Evolutionary conservation across 2,888 invertebrate genomes (phyloP).

Genomic region (Dasysyrphus albostriatus): DNA sequence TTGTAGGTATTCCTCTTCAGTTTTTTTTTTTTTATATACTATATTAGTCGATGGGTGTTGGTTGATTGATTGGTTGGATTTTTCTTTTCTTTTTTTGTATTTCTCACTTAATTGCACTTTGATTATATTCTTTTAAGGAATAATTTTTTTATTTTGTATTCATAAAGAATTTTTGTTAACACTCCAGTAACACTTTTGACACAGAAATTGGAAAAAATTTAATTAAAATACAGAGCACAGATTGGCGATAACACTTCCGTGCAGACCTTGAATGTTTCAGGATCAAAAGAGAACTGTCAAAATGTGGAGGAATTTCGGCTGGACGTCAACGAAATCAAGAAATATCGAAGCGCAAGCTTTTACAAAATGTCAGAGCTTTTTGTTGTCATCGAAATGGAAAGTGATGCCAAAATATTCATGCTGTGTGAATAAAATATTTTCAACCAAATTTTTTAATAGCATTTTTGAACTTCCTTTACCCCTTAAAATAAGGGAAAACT

Average conservation of each 20-base stretch:
- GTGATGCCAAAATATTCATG: slow-evolving; percentile 13
- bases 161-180: slow-evolving; percentile 36
- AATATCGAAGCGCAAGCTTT: slow-evolving; percentile 26
- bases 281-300: slow-evolving; percentile 75
- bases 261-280: slow-evolving; percentile 60
- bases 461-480: too few relatives aligned
- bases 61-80: slow-evolving; percentile 55
- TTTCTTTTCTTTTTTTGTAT: slow-evolving; percentile 18
- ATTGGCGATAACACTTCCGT: slow-evolving; percentile 57
- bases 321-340: slow-evolving; percentile 41
- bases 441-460: too few relatives aligned
- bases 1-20: slow-evolving; percentile 60
- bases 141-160: slow-evolving; percentile 12
- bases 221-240: slow-evolving; percentile 37
- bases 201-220: slow-evolving; percentile 57
- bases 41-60: slow-evolving; percentile 68
- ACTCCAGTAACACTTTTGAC: slow-evolving; percentile 71
- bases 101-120: slow-evolving; percentile 55
- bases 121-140: slow-evolving; percentile 5
- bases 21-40: slow-evolving; percentile 44
- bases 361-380: slow-evolving; percentile 20
- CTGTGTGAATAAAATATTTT: not conserved
- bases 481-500: too few relatives aligned
- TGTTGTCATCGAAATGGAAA: not conserved
- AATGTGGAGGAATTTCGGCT: slow-evolving; percentile 52